phyloP scores from a whole-genome alignment of 2,113 vertebrate species.

The Phyllostomus discolor region DNA sequence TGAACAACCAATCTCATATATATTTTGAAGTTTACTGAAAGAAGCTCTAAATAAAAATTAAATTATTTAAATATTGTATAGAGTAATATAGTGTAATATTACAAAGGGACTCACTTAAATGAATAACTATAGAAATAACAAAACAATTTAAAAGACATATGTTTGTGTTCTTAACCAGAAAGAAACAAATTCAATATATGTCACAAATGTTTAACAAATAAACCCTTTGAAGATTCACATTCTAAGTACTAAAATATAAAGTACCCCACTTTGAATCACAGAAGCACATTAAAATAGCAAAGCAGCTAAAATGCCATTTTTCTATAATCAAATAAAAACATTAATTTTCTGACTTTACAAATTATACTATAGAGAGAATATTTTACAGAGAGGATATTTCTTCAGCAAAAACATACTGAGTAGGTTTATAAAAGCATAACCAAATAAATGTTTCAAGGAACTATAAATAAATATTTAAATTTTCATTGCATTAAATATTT shows the following conservation, averaged over 20 bases:
- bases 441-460: conserved; percentile 10
- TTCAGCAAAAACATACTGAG: background rate
- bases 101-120: background rate
- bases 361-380: background rate
- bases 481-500: conserved; percentile 3
- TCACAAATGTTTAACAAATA: background rate
- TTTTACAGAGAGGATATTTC: background rate
- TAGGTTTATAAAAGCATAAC: background rate
- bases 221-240: background rate
- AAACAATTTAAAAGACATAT: background rate
- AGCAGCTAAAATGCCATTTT: background rate
- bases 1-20: background rate
- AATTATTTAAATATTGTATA: background rate
- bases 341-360: background rate
- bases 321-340: background rate
- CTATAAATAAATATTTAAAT: background rate
- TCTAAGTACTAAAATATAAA: background rate
- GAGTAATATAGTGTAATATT: background rate
- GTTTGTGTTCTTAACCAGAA: background rate
- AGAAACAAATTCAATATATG: background rate
- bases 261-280: background rate
- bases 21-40: background rate
- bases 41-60: background rate
- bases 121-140: background rate
- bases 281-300: background rate